Evolutionary conservation across 2,888 invertebrate genomes (phyloP).

Genomic region (Labia minor): DNA sequence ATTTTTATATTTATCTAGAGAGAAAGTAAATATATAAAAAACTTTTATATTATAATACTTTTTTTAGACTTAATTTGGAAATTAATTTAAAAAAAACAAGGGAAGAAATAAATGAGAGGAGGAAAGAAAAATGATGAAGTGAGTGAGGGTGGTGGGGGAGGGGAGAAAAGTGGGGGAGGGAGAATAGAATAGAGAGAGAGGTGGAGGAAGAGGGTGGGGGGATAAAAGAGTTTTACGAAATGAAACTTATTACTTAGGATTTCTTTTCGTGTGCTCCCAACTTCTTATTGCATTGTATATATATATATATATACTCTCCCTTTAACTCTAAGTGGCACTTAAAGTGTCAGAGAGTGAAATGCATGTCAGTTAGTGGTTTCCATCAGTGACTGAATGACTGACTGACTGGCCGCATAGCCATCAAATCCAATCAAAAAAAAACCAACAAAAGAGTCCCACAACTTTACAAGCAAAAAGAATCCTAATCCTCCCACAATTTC

Average conservation of each 20-base stretch:
- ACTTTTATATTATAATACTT: no score
- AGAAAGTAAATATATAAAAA: no score
- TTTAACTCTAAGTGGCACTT: slow-evolving; percentile 13
- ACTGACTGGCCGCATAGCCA: background rate
- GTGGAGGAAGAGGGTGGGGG: background rate
- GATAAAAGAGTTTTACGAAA: background rate
- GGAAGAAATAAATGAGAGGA: no score
- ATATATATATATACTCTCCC: background rate
- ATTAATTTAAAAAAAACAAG: no score
- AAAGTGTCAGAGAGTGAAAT: slow-evolving; percentile 13
- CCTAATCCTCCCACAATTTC: background rate
- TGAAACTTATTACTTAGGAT: slow-evolving; percentile 13
- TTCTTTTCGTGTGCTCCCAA: background rate
- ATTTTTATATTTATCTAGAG: no score
- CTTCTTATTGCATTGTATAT: slow-evolving; percentile 13
- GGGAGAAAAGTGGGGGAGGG: no score
- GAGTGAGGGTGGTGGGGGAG: no score
- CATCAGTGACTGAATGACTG: background rate
- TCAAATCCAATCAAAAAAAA: background rate
- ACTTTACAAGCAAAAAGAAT: background rate
- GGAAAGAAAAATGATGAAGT: no score
- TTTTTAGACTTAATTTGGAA: no score
- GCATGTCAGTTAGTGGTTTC: background rate
- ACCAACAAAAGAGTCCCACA: background rate
- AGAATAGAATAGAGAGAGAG: background rate